Base-by-base conservation (phyloP, 2,797 vertebrate genomes). In the Masticophis lateralis region DNA sequence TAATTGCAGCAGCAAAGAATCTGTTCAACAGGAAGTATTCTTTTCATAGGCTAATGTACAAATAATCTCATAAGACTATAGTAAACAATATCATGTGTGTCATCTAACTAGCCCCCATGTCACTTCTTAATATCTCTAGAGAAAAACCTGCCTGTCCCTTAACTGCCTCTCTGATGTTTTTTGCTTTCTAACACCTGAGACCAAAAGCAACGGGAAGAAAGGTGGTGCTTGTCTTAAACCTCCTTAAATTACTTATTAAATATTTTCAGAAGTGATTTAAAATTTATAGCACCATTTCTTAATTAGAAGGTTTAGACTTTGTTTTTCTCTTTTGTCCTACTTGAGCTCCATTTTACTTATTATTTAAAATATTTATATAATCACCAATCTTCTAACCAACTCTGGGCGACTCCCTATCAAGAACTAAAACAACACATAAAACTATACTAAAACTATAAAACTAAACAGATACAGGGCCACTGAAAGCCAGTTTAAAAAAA, bases 181-280 rank as follows among this genome's bases (percentile, higher is more conserved):
- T 43, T 28, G 11, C 47, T 12, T 87, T 79, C 55, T 60, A 90
- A 90, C 91, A 90, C 28, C 93, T 88, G 91, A 53, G 57, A 88
- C 56, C 79, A 55, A 90, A 32, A 32, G 32, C 25, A 56, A 28
- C 2, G 8, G 55, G 5, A 25, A 55, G 43, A 27, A 43, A 55
- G 56, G 16, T 18, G 53, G 66, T 32, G 32, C 32, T 92, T 86
- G 53, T 91, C 92, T 90, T 51, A 90, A 86, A 14, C 88, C 37
- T 0, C 16, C 28, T 90, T 94, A 69, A 7, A 61, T 90, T 4
- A 66, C 37, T 11, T 87, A 37, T 5, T 60, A 25, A 94, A 93
- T 87, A 83, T 83, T 94, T 91, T 51, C 57, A 87, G 16, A 11
- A 93, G 25, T 87, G 16, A 60, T 83, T 69, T 66, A 51, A 94